These are phyloP conservation scores for Ichneumon xanthorius DNA, from an alignment of 2,888 invertebrate species.

Conservation along the genomic window DNA sequence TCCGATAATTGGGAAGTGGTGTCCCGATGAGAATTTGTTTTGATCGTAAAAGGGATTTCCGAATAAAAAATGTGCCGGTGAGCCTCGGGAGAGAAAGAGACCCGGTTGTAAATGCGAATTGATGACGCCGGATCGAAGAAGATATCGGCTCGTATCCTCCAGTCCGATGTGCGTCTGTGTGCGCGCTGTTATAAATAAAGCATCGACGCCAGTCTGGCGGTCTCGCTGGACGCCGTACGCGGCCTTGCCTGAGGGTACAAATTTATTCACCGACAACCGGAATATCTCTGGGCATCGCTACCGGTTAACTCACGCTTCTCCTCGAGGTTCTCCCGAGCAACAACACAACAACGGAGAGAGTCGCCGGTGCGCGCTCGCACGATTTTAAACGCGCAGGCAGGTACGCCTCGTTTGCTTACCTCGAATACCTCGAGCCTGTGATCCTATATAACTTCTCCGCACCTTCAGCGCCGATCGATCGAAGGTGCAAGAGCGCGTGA, in stretches of 20 bases:
- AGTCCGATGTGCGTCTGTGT: slow-evolving; percentile 26
- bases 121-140: slow-evolving; percentile 33
- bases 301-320: slow-evolving; percentile 58
- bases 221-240: slow-evolving; percentile 64
- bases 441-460: slow-evolving; percentile 14
- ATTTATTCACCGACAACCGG: slow-evolving; percentile 77
- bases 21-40: neutral
- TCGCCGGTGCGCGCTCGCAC: slow-evolving; percentile 17
- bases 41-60: neutral
- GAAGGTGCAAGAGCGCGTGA: slow-evolving; percentile 52
- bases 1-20: neutral
- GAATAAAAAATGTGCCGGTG: neutral
- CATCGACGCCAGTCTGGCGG: slow-evolving; percentile 80
- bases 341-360: neutral
- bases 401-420: slow-evolving; percentile 23
- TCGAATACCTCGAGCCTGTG: slow-evolving; percentile 37
- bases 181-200: slow-evolving; percentile 68
- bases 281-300: slow-evolving; percentile 75
- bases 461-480: slow-evolving; percentile 45
- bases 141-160: slow-evolving; percentile 36
- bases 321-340: slow-evolving; percentile 18
- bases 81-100: neutral
- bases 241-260: slow-evolving; percentile 77
- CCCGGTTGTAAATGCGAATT: slow-evolving; percentile 34
- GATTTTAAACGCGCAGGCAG: neutral